phyloP scores from a whole-genome alignment of 2,797 vertebrate species.

The Acomys russatus region DNA sequence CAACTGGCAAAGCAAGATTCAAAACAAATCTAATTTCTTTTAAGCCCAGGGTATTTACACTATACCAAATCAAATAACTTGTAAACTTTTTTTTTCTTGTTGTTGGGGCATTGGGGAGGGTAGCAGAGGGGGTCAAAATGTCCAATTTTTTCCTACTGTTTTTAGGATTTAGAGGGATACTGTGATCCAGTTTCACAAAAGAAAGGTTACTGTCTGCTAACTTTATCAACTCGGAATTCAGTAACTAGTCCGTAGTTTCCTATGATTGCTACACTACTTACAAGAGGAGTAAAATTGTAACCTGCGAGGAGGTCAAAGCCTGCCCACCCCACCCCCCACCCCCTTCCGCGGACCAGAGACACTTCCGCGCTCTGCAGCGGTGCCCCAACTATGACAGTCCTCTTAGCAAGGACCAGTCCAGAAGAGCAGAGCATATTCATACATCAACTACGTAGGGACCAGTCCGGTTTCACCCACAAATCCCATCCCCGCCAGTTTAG shows the following conservation, averaged over 20 bases:
- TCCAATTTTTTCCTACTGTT: not conserved
- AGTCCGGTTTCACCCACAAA: not conserved
- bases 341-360: not conserved
- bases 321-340: not conserved
- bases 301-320: not conserved
- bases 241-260: not conserved
- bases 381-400: not conserved
- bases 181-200: not conserved
- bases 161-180: not conserved
- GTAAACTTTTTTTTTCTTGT: not conserved
- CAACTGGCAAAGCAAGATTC: slow-evolving; percentile 4
- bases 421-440: not conserved
- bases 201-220: not conserved
- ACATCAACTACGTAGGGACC: not conserved
- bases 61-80: not conserved
- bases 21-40: not conserved
- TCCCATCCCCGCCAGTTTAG: not conserved
- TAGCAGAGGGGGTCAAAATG: not conserved
- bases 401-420: not conserved
- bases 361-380: not conserved
- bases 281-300: not conserved
- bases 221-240: not conserved
- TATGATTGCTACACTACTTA: not conserved
- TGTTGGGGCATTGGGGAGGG: not conserved
- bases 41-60: not conserved